These are phyloP conservation scores for Eristalinus sepulchralis DNA, from an alignment of 2,888 invertebrate genomes.

Conservation along the genomic window DNA sequence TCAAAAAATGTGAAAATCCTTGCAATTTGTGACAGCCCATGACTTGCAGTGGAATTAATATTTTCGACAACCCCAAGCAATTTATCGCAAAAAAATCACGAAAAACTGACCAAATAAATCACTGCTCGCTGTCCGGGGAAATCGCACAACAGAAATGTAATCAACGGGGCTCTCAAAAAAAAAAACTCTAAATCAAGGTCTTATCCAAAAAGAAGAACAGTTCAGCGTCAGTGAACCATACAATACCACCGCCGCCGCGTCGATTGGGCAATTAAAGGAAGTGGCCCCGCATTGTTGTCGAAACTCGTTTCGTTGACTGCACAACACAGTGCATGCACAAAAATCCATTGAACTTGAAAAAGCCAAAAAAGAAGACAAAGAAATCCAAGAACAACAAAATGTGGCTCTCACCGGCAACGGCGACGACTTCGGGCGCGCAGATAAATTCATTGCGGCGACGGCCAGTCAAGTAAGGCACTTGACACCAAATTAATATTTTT, in stretches of 20 bases:
- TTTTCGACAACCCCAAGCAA: background rate
- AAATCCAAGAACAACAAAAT: background rate
- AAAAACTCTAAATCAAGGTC: constrained; percentile 45
- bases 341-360: constrained; percentile 56
- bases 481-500: constrained; percentile 30
- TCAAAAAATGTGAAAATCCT: background rate
- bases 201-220: constrained; percentile 9
- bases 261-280: constrained; percentile 42
- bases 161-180: background rate
- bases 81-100: background rate
- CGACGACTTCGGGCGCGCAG: background rate
- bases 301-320: constrained; percentile 41
- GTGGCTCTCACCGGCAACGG: background rate
- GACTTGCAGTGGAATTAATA: background rate
- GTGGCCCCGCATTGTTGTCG: constrained; percentile 19
- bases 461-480: constrained; percentile 45
- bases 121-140: background rate
- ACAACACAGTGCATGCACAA: constrained; percentile 10
- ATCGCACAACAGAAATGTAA: constrained; percentile 13
- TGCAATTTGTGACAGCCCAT: background rate
- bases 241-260: background rate
- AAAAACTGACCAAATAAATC: background rate
- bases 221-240: constrained; percentile 36
- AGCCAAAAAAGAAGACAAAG: background rate
- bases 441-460: constrained; percentile 23